Base-by-base conservation (phyloP, 2,888 invertebrate genomes). In the Idaea biselata region DNA sequence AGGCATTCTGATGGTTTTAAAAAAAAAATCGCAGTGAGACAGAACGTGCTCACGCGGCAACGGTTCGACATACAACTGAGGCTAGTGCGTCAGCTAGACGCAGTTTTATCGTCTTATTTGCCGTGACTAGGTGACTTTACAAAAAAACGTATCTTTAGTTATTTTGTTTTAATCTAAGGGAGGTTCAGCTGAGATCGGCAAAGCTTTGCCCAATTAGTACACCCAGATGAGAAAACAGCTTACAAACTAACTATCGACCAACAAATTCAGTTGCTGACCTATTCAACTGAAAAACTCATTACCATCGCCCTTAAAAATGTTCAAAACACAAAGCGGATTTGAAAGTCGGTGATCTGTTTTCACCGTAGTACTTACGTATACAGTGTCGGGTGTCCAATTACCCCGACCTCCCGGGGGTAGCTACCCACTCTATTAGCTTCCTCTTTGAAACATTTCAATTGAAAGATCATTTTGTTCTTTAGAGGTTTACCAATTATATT, bases 361-460 rank as follows among this genome's bases (percentile, higher is more conserved):
- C 11, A 44, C 44, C 44, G 3, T 25, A 25, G 25, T 25, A 25
- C 25, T 25, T 44, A 14, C 3, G 44, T 63, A 57, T 0, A 0
- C 53, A 54, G 31, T 58, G 5, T 7, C 18, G 56, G 16, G 55
- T 16, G 58, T 63, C 58, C 63, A 63, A 63, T 63, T 63, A 63
- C 33, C 60, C 32, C 58, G 32, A 25, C 2, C 59, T 59, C 55
- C 62, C 58, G 16, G 18, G 60, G 63, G 63, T 17, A n/a, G 33
- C 31, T 18, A 25, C 17, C 56, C 31, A 55, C 58, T 57, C 53
- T 59, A 59, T 63, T 63, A 61, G 5, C 56, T 57, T 18, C 25
- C 44, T 63, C 61, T 59, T 63, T 61, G 63, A 54, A 44, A 58
- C 53, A 61, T 60, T 44, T 59, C 55, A 17, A 59, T 57, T 18